These are phyloP conservation scores for Plecturocebus donacophilus DNA, from an alignment of 2,113 vertebrate genomes.

Conservation along the genomic window DNA sequence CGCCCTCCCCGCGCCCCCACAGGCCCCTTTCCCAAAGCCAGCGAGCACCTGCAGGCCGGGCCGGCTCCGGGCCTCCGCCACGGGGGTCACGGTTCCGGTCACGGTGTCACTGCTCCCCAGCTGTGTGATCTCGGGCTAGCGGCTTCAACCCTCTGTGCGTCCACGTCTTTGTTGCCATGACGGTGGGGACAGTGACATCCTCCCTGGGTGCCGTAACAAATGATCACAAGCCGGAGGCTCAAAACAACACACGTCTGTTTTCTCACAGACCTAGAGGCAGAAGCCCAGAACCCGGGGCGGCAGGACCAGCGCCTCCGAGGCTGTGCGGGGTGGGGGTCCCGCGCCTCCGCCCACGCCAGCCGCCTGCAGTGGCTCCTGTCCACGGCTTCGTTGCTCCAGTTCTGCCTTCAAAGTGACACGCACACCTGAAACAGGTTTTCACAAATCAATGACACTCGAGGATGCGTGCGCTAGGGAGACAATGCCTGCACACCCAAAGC, in stretches of 20 bases:
- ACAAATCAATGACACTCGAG: neutral
- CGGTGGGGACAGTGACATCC: accelerated
- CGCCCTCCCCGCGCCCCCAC: accelerated
- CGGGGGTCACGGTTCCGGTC: too few species aligned
- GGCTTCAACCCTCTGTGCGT: neutral
- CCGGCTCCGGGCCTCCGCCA: neutral
- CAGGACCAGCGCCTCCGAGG: neutral
- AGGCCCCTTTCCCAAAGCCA: neutral
- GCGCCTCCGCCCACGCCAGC: neutral
- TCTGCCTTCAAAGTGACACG: accelerated
- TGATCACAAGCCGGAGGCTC: neutral
- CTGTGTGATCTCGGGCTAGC: too few species aligned
- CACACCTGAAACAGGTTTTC: neutral
- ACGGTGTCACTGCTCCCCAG: neutral
- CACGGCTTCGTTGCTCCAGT: accelerated
- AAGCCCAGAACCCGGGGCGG: neutral
- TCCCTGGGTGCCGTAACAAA: too few species aligned
- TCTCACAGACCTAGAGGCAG: neutral
- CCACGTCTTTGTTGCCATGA: accelerated
- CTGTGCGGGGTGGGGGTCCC: accelerated
- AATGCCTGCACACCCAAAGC: accelerated
- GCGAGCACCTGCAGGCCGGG: accelerated
- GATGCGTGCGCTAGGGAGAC: neutral
- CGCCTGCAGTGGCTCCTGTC: too few species aligned
- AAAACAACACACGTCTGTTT: accelerated